Evolutionary conservation across 2,888 invertebrate genomes (phyloP), one percentile per base, ranked within the genome.

Genomic region (Galeopsomyia nigrocyanea): DNA sequence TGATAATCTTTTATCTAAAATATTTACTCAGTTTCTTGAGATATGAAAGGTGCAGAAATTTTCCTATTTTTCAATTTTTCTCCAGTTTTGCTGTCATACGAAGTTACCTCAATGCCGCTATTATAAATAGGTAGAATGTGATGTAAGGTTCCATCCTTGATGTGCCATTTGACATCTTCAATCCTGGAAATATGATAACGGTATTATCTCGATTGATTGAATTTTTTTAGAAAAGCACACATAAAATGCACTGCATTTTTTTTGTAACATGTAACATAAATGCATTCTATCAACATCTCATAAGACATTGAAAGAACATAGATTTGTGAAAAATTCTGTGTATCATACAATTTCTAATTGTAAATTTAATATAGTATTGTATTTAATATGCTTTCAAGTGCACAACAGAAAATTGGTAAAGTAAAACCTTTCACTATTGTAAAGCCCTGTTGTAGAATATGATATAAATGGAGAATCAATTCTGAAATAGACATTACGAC

Each of bases 51-150:
- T 6, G 84, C 83, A 3, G 82, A 79, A 60, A 86, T 80, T 60
- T 77, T 82, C 73, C 79, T 80, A 9, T 78, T 77, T 21, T 82
- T 84, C n/a, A 86, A 77, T 76, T 85, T 86, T 77, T 86, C 84
- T 53, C 86, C 86, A 31, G 85, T 85, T 80, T 83, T 85, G 76
- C 83, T 82, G 31, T 86, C 84, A 17, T 84, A 86, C 16, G 85
- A 84, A 46, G 82, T 84, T 19, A 86, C 82, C 78, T 86, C 84
- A 7, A 86, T 78, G 1, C 83, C 83, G 57, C 81, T 82, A 61
- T 84, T 82, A 64, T 84, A 84, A 71, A 84, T 80, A 21, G 85
- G 85, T 72, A 86, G 74, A 73, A 86, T 85, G 60, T 86, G 86
- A 78, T 86, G 80, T 22, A 87, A 73, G 1, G 81, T 83, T 68